Percentiles rank a stretch among this genome's conserved stretches.
Evolutionary conservation across 2,113 vertebrate genomes (phyloP).

Genomic region (Microcebus jonahi): DNA sequence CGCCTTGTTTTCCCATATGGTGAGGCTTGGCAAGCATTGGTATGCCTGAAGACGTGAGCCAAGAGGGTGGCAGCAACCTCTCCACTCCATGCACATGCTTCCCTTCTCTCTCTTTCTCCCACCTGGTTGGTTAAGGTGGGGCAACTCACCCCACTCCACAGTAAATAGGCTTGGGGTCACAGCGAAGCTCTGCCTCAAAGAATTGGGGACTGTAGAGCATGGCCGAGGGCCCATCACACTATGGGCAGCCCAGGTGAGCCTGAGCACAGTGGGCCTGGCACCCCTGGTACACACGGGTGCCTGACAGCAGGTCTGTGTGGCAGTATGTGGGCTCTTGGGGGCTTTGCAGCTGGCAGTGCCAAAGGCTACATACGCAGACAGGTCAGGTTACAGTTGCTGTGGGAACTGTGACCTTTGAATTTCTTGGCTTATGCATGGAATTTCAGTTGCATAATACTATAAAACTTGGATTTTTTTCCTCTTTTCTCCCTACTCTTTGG

Average conservation of each 20-base stretch:
- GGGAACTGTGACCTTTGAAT: slow-evolving; percentile 79
- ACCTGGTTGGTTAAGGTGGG: not conserved
- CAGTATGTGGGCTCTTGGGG: not conserved
- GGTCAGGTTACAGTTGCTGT: slow-evolving; percentile 76
- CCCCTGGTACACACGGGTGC: not conserved
- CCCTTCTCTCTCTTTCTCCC: not conserved
- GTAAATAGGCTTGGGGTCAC: not conserved
- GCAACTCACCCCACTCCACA: not conserved
- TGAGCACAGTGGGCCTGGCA: rapidly evolving
- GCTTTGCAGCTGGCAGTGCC: slow-evolving; percentile 35
- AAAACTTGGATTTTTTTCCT: slow-evolving; percentile 43
- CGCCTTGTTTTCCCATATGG: not conserved
- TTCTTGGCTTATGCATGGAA: slow-evolving; percentile 75
- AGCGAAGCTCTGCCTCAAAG: not conserved
- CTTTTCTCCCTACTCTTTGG: slow-evolving; percentile 17
- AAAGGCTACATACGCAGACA: not conserved
- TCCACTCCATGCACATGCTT: not conserved
- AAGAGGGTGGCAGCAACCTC: too few species aligned
- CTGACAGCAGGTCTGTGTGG: not conserved
- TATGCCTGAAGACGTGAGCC: not conserved
- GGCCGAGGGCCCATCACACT: not conserved
- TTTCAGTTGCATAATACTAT: slow-evolving; percentile 77
- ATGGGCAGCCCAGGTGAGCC: not conserved
- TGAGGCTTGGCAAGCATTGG: not conserved
- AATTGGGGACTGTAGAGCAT: not conserved